Evolutionary conservation across 2,113 vertebrate genomes (phyloP), one percentile per base, ranked within the genome.

Genomic region (Scortum barcoo): DNA sequence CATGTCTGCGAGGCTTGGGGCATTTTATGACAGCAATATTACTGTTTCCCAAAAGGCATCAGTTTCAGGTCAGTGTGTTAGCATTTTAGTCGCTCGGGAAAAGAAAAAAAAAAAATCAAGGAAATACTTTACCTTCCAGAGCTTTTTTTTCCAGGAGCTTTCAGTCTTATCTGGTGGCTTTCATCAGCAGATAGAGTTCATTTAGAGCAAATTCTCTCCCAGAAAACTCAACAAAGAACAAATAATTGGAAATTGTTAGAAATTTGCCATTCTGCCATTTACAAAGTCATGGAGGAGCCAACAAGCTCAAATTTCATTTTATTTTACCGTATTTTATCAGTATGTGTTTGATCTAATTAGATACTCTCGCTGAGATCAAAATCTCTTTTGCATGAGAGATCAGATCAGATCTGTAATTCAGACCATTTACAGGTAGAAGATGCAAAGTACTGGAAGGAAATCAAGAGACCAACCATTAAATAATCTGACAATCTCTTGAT

Each of bases 1-100:
- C 60, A 38, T 51, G 61, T 76, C 72, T 86, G 72, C 61, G 24
- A 71, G 63, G 12, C 71, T 76, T 67, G 42, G 16, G 58, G 38
- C 30, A 28, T 72, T 84, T 84, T 67, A 81, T 60, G 66, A 28
- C 36, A 24, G 28, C 9, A 22, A 50, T 26, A 56, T 69, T 48
- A 51, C 30, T 72, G 56, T 57, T 68, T 75, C 22, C 2, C 9
- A 58, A 56, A 48, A 48, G 24, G 17, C 16, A 68, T 74, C 33
- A 65, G 5, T 61, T 22, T 76, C 7, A 71, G 70, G 48, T 62
- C 69, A 70, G 7, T 10, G 10, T 56, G 72, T 54, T 8, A 51
- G 1, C 19, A 17, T 66, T 69, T 46, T 4, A 67, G 19, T 26
- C 36, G 28, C 11, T 56, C 16, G 16, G 16, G 19, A n/a, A n/a